Evolutionary conservation across 2,113 vertebrate species (phyloP).

Genomic region (Propithecus coquereli): DNA sequence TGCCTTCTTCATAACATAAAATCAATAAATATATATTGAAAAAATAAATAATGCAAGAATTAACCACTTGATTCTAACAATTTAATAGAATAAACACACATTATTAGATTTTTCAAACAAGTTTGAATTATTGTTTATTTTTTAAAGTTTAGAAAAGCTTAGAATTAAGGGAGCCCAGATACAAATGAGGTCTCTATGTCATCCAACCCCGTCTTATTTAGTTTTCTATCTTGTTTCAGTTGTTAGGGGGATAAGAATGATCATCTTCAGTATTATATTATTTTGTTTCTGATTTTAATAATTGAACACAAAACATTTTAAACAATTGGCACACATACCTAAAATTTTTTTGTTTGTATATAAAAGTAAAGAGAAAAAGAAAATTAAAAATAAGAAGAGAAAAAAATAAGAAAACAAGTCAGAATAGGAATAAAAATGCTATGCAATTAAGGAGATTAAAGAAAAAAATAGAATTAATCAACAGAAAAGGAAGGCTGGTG

Average conservation of each 20-base stretch:
- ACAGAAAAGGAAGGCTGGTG: background rate
- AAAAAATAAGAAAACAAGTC: background rate
- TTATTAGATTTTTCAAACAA: background rate
- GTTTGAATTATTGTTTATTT: background rate
- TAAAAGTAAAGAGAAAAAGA: background rate
- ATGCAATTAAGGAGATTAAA: background rate
- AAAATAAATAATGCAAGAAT: background rate
- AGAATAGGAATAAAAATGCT: background rate
- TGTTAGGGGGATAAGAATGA: background rate
- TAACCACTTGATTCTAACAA: background rate
- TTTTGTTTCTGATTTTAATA: background rate
- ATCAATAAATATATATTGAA: background rate
- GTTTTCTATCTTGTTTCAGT: background rate
- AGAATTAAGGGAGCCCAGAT: background rate
- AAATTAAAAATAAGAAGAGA: background rate
- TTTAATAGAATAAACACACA: background rate
- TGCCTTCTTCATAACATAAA: background rate
- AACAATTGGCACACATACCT: background rate
- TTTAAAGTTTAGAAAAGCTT: background rate
- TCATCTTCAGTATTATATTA: background rate
- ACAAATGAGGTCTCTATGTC: background rate
- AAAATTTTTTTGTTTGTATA: background rate
- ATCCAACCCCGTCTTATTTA: background rate
- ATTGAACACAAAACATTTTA: background rate
- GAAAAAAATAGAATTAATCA: background rate